A percentile compares a stretch with the other conserved stretches of the same genome.
phyloP scores from a whole-genome alignment of 2,888 invertebrate genomes.

The Prosopocoilus inquinatus region DNA sequence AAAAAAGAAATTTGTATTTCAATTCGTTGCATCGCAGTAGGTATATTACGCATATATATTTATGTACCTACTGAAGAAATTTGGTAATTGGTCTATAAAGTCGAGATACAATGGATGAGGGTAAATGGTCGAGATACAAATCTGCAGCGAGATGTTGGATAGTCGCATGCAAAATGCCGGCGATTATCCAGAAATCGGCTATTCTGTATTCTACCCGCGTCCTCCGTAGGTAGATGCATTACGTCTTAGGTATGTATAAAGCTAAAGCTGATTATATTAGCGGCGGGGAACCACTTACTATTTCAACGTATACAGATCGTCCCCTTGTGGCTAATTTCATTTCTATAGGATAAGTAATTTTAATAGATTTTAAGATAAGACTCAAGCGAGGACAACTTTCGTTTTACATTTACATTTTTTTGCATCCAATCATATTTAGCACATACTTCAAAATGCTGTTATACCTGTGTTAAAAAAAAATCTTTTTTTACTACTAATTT shows the following conservation, averaged over 20 bases:
- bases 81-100: slow-evolving; percentile 23
- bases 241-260: slow-evolving; percentile 31
- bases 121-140: slow-evolving; percentile 28
- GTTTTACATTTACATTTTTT: too few relatives aligned
- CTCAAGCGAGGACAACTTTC: too few relatives aligned
- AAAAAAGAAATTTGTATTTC: too few relatives aligned
- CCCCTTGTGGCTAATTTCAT: slow-evolving; percentile 8
- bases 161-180: slow-evolving; percentile 28
- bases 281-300: slow-evolving; percentile 31
- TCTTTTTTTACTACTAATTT: too few relatives aligned
- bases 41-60: too few relatives aligned
- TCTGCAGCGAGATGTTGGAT: slow-evolving; percentile 29
- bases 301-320: slow-evolving; percentile 26
- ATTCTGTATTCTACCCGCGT: slow-evolving; percentile 33
- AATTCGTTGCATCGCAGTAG: too few relatives aligned
- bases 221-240: slow-evolving; percentile 32
- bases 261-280: slow-evolving; percentile 37
- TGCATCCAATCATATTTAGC: too few relatives aligned
- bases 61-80: slow-evolving; percentile 22
- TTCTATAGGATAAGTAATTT: too few relatives aligned
- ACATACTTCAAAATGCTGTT: too few relatives aligned
- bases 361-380: too few relatives aligned
- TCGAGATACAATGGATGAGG: slow-evolving; percentile 22
- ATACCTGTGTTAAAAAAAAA: too few relatives aligned
- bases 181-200: slow-evolving; percentile 33